A percentile compares a stretch with the other conserved stretches of the same genome.
Evolutionary conservation across 1,140 invertebrate genomes (phyloP).

Genomic region (Nebria ingens): DNA sequence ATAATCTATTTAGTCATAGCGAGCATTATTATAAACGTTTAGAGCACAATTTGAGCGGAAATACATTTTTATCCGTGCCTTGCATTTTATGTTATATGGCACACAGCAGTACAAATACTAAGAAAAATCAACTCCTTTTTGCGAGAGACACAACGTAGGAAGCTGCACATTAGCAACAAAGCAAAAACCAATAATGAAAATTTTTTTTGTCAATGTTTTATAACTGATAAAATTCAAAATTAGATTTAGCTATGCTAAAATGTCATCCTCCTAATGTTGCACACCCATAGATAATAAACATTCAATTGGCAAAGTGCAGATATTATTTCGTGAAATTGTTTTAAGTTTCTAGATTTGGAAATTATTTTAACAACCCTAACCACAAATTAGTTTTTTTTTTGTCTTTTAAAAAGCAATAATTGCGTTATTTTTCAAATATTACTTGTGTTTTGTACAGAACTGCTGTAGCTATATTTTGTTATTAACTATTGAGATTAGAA

Average conservation of each 20-base stretch:
- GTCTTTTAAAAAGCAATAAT: not conserved
- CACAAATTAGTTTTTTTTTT: not conserved
- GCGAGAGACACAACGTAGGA: too few relatives aligned
- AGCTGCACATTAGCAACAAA: too few relatives aligned
- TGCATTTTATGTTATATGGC: not conserved
- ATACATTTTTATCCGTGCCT: slow-evolving; percentile 4
- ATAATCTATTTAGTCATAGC: not conserved
- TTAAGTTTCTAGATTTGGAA: slow-evolving; percentile 8
- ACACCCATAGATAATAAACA: too few relatives aligned
- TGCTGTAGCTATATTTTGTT: not conserved
- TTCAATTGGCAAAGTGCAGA: too few relatives aligned
- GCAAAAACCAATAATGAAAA: too few relatives aligned
- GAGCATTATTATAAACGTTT: not conserved
- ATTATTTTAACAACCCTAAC: slow-evolving; percentile 3
- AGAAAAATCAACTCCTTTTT: not conserved
- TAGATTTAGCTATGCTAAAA: too few relatives aligned
- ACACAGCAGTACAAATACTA: not conserved
- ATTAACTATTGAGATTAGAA: too few relatives aligned
- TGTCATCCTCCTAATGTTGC: too few relatives aligned
- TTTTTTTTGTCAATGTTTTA: too few relatives aligned
- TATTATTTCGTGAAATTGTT: too few relatives aligned
- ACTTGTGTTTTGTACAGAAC: not conserved
- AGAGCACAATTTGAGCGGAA: slow-evolving; percentile 7
- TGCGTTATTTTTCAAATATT: not conserved
- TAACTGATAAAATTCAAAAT: too few relatives aligned